Evolutionary conservation across 2,888 invertebrate species (phyloP), one percentile per base, ranked within the genome.

Genomic region (Drosophila gaucha): DNA sequence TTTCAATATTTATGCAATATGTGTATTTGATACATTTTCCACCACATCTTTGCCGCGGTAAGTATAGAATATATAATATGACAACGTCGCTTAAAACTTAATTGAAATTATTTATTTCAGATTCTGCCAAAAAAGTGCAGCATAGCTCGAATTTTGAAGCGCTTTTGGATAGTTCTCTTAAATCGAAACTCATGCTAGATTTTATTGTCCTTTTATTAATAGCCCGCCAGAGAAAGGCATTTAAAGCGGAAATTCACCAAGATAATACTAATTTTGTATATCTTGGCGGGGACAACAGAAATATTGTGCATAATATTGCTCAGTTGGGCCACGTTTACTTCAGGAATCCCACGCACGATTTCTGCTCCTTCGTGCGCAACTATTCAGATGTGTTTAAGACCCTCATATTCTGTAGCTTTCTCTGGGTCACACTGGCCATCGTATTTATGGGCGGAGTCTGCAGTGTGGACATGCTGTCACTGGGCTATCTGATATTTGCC

Each of bases 381-480:
- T 98, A 97, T 94, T 93, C 99, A 73, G 99, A 99, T 91, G 94
- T 98, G 44, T 89, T 97, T n/a, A 99, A 99, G 92, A 94, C 96
- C 50, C 94, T 94, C 67, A 92, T 96, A 22, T 95, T 99, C 89
- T 94, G 96, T 89, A 97, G 97, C 78, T 96, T 97, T 91, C 95
- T 98, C 92, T 99, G 99, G 99, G 93, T 98, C 54, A 97, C 99
- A 0, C 93, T 99, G 60, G 97, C 98, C 2, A 95, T 98, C 28
- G 96, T 99, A 91, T 98, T 99, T 92, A 93, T 99, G 88, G 97
- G 99, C n/a, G 99, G 99, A 57, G 97, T 98, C 0, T 97, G 97
- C 87, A 94, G 98, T 52, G 96, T 98, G 50, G 98, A 97, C 90
- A 92, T 99, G 36, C 97, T 99, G 92, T 98, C 98, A 0, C 93